Conservation (phyloP, 2,888 invertebrate genomes). For the Drosophila nigritarsus region DNA sequence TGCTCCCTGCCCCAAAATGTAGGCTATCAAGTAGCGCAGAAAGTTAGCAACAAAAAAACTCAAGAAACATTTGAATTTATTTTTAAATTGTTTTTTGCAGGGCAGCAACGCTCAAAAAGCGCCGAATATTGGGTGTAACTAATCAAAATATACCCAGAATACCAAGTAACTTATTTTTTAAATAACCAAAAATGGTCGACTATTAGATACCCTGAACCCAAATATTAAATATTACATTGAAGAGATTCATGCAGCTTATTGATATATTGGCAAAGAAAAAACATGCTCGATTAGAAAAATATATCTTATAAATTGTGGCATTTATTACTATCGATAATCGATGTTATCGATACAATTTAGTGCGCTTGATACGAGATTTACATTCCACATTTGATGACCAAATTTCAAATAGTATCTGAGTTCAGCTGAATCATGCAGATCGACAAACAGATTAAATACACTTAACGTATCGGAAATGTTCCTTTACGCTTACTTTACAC, state of each 20-base stretch:
- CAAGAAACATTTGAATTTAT: constrained; percentile 2
- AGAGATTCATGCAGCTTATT: no score
- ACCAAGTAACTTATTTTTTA: not conserved
- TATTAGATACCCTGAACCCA: not conserved
- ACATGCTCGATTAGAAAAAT: not conserved
- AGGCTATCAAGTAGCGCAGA: constrained; percentile 59
- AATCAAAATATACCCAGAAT: not conserved
- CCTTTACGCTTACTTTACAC: not conserved
- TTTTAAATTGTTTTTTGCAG: constrained; percentile 66
- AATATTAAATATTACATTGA: not conserved
- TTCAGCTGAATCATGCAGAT: no score
- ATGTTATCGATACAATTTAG: not conserved
- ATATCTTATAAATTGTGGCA: no score
- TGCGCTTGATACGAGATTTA: fast-evolving
- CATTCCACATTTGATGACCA: not conserved
- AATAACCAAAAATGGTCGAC: fast-evolving
- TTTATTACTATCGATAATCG: no score
- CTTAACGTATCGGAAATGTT: not conserved
- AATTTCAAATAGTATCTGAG: not conserved
- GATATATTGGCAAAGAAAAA: not conserved
- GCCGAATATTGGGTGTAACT: constrained; percentile 83
- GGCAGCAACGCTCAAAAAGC: constrained; percentile 71
- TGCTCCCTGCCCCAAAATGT: constrained; percentile 36
- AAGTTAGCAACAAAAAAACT: not conserved
- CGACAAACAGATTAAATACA: no score